Conservation (phyloP, 2,113 vertebrate species). For the Leptobrachium leishanense region DNA sequence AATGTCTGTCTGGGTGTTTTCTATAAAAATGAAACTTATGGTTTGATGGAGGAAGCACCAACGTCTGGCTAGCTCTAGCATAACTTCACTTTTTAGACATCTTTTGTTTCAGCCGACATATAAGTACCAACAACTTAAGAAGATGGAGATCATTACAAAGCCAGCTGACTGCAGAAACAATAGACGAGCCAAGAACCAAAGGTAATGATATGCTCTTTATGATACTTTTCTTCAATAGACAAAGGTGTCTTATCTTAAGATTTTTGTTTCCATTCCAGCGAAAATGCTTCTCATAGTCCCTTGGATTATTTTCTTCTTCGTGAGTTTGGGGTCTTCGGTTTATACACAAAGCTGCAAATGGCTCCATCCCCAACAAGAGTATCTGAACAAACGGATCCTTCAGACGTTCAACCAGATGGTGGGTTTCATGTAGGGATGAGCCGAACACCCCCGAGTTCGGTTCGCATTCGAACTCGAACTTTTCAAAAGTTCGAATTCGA, state of each 20-base stretch:
- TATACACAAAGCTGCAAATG: constrained; percentile 7
- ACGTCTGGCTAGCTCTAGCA: too few species aligned
- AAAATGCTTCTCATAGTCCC: not conserved
- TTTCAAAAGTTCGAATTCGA: too few species aligned
- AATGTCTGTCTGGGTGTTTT: too few species aligned
- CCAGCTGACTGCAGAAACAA: not conserved
- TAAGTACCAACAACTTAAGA: not conserved
- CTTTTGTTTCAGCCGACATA: not conserved
- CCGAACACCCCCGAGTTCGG: too few species aligned
- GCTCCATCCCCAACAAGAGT: constrained; percentile 9
- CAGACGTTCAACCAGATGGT: constrained; percentile 9
- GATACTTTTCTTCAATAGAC: not conserved
- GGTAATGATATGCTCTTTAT: not conserved
- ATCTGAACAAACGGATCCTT: not conserved
- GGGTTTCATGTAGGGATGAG: not conserved
- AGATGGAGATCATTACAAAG: constrained; percentile 2
- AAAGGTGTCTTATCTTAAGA: not conserved
- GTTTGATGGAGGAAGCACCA: too few species aligned
- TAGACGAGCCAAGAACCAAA: not conserved
- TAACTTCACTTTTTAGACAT: not conserved
- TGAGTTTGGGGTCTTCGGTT: not conserved
- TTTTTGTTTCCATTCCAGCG: not conserved
- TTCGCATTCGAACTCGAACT: too few species aligned
- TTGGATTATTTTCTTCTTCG: not conserved
- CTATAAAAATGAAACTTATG: too few species aligned